Base-by-base conservation (phyloP, 2,113 vertebrate species). In the Festucalex cinctus region DNA sequence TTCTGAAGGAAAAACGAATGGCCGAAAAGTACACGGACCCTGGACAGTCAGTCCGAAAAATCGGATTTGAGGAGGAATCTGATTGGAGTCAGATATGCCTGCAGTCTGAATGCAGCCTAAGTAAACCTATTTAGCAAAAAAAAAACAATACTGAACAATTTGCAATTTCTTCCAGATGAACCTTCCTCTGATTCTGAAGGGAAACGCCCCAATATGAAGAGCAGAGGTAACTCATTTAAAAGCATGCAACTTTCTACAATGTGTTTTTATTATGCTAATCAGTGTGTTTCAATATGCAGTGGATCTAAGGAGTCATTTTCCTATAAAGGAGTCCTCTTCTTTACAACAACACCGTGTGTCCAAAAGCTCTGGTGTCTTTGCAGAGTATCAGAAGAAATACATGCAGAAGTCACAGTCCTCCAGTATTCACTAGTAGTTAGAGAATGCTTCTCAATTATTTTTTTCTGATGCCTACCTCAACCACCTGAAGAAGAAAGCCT, bases 351-450 rank as follows among this genome's bases (percentile, higher is more conserved):
- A 37, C 39, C 10, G 63, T 1, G 2, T 19, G 12, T 62, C 60
- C 1, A 64, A 66, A 5, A 70, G 43, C 6, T 12, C 19, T 20
- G n/a, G 41, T 26, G 13, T 85, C 58, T 89, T 91, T 58, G 69
- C 76, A 0, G 70, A 79, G 32, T 90, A 82, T 74, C 82, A 85
- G 70, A 86, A 76, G 78, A 88, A 70, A 69, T 87, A 83, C 76
- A 79, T n/a, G 5, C 20, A 85, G 66, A 84, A 17, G 61, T 73
- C 9, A 0, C 63, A 41, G 13, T 12, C 22, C 20, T 24, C 37
- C 0, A 35, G 6, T 0, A 59, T 59, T 26, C 4, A 73, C 37
- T 77, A 54, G 66, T 17, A 46, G 43, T 17, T 17, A 6, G 16
- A 46, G 16, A 32, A 32, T 32, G 28, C 28, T 32, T 32, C 2